A percentile compares a stretch with the other conserved stretches of the same genome.
Conservation (phyloP, 1,140 invertebrate genomes). For the Eriosoma lanigerum region DNA sequence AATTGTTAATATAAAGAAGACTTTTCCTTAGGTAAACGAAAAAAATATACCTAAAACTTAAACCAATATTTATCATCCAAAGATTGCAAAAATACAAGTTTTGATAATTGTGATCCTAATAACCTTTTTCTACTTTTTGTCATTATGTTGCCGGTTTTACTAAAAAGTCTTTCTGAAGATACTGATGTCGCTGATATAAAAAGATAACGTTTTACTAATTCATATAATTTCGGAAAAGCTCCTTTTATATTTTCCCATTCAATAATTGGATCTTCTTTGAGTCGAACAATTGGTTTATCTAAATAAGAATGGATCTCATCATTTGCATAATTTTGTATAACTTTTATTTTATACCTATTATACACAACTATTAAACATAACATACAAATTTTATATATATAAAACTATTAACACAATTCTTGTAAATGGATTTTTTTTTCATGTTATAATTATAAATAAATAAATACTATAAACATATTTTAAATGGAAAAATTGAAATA, state of each 20-base stretch:
- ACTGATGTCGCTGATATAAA: conserved; percentile 12
- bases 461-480: too few relatives aligned
- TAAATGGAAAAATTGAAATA: too few relatives aligned
- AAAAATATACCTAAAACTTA: too few relatives aligned
- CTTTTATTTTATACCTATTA: too few relatives aligned
- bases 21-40: too few relatives aligned
- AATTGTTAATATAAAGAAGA: too few relatives aligned
- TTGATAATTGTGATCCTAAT: background rate
- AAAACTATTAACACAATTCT: too few relatives aligned
- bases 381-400: too few relatives aligned
- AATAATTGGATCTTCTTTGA: conserved; percentile 4
- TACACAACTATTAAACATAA: too few relatives aligned
- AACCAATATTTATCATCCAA: conserved; percentile 1
- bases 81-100: background rate
- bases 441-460: too few relatives aligned
- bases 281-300: background rate
- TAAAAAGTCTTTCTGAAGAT: conserved; percentile 41
- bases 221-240: background rate
- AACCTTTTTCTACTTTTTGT: conserved; percentile 39
- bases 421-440: too few relatives aligned
- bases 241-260: conserved; percentile 12
- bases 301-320: background rate
- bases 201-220: background rate
- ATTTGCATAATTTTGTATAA: background rate
- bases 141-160: conserved; percentile 39